phyloP scores from a whole-genome alignment of 1,140 invertebrate genomes.

The Galleria mellonella region DNA sequence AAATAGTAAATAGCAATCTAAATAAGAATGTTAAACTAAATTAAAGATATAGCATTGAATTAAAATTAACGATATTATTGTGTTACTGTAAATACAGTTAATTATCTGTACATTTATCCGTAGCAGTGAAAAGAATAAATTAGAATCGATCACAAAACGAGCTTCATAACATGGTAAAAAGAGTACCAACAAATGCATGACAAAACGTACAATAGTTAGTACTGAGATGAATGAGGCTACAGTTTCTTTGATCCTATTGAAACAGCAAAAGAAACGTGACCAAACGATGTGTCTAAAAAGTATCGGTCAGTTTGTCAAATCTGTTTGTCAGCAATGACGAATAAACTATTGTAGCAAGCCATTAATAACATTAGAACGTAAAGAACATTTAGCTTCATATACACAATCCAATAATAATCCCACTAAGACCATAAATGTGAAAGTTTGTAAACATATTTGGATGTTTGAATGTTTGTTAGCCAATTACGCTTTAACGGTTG shows the following conservation, averaged over 20 bases:
- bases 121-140: conserved; percentile 1
- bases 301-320: conserved; percentile 1
- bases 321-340: not conserved
- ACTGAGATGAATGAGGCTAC: not conserved
- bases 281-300: conserved; percentile 7
- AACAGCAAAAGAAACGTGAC: conserved; percentile 21
- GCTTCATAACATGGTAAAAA: conserved; percentile 9
- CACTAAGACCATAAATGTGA: too few species aligned
- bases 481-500: too few species aligned
- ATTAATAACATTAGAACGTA: not conserved
- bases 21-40: too few species aligned
- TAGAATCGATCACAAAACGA: conserved; percentile 7
- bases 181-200: not conserved
- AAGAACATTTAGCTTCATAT: not conserved
- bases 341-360: not conserved
- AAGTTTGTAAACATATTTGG: too few species aligned
- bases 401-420: too few species aligned
- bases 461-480: too few species aligned
- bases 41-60: too few species aligned
- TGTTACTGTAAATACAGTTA: too few species aligned
- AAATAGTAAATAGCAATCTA: too few species aligned
- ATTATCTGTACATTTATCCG: too few species aligned
- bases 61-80: too few species aligned
- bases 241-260: conserved; percentile 17
- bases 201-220: conserved; percentile 1